phyloP scores from a whole-genome alignment of 1,140 invertebrate species.

The Platorchestia sp. region DNA sequence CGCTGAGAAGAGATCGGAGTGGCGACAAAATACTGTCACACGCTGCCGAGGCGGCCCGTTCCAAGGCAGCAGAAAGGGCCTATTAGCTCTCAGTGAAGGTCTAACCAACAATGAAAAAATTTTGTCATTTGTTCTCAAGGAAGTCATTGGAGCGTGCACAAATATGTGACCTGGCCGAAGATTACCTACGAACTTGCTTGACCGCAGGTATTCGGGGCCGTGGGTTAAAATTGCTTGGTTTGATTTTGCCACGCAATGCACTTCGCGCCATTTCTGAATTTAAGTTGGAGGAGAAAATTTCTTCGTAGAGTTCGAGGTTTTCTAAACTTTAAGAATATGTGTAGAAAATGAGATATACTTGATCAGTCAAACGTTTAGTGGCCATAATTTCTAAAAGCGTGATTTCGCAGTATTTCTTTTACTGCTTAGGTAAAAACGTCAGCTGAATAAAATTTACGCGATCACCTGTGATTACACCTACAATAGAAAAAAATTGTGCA shows the following conservation, averaged over 20 bases:
- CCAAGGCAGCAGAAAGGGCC: neutral
- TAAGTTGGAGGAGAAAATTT: too few species aligned
- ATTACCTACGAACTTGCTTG: neutral
- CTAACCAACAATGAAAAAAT: neutral
- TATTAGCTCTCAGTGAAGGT: neutral
- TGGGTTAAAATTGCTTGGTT: neutral
- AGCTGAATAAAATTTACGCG: neutral
- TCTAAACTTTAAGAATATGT: neutral
- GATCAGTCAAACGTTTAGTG: neutral
- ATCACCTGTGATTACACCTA: neutral
- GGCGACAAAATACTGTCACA: neutral
- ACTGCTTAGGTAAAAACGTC: neutral
- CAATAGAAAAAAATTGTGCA: too few species aligned
- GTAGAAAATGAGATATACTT: neutral
- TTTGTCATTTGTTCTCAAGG: neutral
- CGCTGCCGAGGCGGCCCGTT: neutral
- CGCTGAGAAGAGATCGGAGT: too few species aligned
- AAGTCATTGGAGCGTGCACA: constrained; percentile 24
- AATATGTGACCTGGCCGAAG: neutral
- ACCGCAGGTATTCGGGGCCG: neutral
- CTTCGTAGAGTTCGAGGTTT: too few species aligned
- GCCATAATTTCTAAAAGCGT: neutral
- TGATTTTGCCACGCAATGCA: neutral
- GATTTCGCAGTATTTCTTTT: neutral
- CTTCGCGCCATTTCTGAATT: neutral